phyloP scores from a whole-genome alignment of 1,140 invertebrate species.

The Varroa destructor region DNA sequence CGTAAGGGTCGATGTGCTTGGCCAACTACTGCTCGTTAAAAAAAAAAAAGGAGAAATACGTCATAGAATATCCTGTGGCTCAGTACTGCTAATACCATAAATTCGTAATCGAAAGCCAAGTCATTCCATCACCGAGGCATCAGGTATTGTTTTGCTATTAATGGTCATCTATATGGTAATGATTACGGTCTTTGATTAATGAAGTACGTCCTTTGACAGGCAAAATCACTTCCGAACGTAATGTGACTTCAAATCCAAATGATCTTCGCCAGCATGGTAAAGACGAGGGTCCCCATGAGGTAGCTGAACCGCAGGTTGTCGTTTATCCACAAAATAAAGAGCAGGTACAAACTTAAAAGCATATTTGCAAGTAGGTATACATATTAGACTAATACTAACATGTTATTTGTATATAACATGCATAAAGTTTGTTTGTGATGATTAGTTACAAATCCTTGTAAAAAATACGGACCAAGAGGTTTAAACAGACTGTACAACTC shows the following conservation, averaged over 20 bases:
- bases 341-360: slow-evolving; percentile 24
- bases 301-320: slow-evolving; percentile 20
- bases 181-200: background rate
- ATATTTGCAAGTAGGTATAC: slow-evolving; percentile 22
- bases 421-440: slow-evolving; percentile 19
- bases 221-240: slow-evolving; percentile 40
- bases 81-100: background rate
- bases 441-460: background rate
- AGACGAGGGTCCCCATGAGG: slow-evolving; percentile 45
- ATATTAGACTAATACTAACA: background rate
- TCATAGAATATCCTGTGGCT: slow-evolving; percentile 1
- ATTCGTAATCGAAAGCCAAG: background rate
- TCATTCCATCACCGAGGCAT: background rate
- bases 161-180: background rate
- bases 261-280: slow-evolving; percentile 45
- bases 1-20: no score
- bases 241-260: slow-evolving; percentile 42
- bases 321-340: slow-evolving; percentile 22
- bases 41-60: background rate
- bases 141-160: background rate
- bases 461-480: no score
- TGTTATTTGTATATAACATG: slow-evolving; percentile 26
- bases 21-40: no score
- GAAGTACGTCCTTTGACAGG: background rate
- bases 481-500: no score